Evolutionary conservation across 2,113 vertebrate genomes (phyloP).

Genomic region (Psephotus haematonotus): DNA sequence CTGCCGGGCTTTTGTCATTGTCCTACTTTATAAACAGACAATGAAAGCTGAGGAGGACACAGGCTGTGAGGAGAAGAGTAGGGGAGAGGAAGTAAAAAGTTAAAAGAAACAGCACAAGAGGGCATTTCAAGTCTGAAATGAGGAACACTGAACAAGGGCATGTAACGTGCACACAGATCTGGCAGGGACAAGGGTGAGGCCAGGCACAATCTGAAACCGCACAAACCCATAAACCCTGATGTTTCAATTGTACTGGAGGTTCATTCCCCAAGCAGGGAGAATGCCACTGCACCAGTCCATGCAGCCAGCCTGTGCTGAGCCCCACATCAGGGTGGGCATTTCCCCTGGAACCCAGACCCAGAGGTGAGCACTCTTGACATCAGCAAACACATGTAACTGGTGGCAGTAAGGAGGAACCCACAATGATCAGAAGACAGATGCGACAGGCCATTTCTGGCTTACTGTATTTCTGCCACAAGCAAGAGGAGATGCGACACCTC

Average conservation of each 20-base stretch:
- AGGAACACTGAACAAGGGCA: background rate
- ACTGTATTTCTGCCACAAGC: background rate
- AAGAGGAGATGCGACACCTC: background rate
- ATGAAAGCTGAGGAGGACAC: background rate
- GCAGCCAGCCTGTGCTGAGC: background rate
- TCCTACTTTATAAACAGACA: background rate
- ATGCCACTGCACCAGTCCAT: background rate
- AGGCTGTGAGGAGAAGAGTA: background rate
- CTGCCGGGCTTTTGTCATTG: background rate
- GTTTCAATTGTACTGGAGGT: background rate
- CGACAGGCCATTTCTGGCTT: background rate
- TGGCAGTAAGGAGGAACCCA: background rate
- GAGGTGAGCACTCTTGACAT: background rate
- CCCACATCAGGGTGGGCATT: background rate
- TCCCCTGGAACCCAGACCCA: background rate
- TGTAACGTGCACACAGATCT: background rate
- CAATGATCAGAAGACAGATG: background rate
- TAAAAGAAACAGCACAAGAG: background rate
- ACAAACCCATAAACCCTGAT: background rate
- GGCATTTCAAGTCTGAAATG: background rate
- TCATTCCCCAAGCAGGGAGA: background rate
- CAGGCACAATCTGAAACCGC: background rate
- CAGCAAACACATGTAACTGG: accelerated
- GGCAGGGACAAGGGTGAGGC: background rate
- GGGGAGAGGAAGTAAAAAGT: background rate